Conservation (phyloP, 2,888 invertebrate species). For the Opisthograptis luteolata region DNA sequence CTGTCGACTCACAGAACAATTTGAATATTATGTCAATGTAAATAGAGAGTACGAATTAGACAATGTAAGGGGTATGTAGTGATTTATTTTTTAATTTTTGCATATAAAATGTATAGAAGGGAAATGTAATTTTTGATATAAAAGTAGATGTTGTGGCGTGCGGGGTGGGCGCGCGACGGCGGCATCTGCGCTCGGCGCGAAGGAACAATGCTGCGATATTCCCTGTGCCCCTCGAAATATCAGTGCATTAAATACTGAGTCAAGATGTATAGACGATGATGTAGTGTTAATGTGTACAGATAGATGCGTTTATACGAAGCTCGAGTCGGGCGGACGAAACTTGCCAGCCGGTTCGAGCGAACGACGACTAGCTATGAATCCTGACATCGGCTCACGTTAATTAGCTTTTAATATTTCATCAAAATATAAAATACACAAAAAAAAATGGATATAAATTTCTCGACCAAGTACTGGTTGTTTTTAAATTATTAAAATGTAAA, state of each 20-base stretch:
- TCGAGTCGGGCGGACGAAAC: constrained; percentile 71
- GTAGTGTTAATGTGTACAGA: constrained; percentile 80
- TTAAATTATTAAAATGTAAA: constrained; percentile 85
- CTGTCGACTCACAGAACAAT: constrained; percentile 76
- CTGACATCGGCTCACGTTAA: constrained; percentile 85
- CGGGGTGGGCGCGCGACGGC: constrained; percentile 56
- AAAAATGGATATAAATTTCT: constrained; percentile 83
- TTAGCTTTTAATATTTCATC: constrained; percentile 85
- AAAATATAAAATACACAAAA: constrained; percentile 85
- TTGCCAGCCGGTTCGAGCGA: constrained; percentile 79
- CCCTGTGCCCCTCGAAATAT: constrained; percentile 81
- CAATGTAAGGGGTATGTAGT: constrained; percentile 70
- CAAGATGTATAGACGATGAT: constrained; percentile 74
- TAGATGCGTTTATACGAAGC: constrained; percentile 77
- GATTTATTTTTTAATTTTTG: constrained; percentile 72
- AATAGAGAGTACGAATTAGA: constrained; percentile 81
- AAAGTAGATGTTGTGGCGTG: constrained; percentile 40
- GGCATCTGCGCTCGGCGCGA: constrained; percentile 51
- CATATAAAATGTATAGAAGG: constrained; percentile 60
- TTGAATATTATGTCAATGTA: constrained; percentile 77
- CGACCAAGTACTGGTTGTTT: constrained; percentile 84
- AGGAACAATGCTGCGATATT: constrained; percentile 81
- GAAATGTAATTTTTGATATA: constrained; percentile 44
- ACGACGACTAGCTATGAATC: constrained; percentile 84
- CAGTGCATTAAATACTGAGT: constrained; percentile 76